Conservation (phyloP, 2,888 invertebrate species). For the Drosophila limbata region DNA sequence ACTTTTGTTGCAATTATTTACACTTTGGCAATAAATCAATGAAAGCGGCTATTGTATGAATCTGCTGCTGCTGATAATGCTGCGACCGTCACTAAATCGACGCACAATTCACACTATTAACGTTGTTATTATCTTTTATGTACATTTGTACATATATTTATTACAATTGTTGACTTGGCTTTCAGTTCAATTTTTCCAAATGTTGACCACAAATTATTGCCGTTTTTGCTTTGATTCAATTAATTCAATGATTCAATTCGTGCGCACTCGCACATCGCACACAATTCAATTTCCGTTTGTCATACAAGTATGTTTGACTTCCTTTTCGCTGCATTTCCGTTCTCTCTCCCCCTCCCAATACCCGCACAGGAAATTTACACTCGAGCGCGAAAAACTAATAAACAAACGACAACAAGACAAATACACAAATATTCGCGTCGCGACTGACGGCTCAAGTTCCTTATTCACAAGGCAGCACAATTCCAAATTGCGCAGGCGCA, state of each 20-base stretch:
- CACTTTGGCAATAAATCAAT: slow-evolving; percentile 73
- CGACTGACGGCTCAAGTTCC: slow-evolving; percentile 35
- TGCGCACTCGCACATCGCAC: slow-evolving; percentile 18
- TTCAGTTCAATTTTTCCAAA: slow-evolving; percentile 19
- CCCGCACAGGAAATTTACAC: slow-evolving; percentile 67
- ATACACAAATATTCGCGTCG: slow-evolving; percentile 30
- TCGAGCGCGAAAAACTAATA: slow-evolving; percentile 55
- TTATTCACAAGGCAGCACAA: slow-evolving; percentile 12
- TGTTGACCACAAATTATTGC: slow-evolving; percentile 42
- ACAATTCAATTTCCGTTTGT: slow-evolving; percentile 58
- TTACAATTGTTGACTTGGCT: slow-evolving; percentile 26
- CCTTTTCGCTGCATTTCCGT: slow-evolving; percentile 55
- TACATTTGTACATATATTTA: slow-evolving; percentile 3
- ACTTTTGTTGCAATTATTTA: slow-evolving; percentile 62
- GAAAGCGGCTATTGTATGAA: slow-evolving; percentile 38
- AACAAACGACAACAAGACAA: slow-evolving; percentile 38
- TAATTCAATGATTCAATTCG: slow-evolving; percentile 35
- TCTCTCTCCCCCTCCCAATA: slow-evolving; percentile 23
- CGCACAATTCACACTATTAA: slow-evolving; percentile 32
- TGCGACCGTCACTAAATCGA: slow-evolving; percentile 37
- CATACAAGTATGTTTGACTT: slow-evolving; percentile 41
- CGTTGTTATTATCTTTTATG: slow-evolving; percentile 33
- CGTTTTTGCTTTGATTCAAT: slow-evolving; percentile 47
- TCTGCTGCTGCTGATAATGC: slow-evolving; percentile 1
- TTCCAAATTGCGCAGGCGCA: slow-evolving; percentile 55